These are phyloP conservation scores for Pheosia tremula DNA, from an alignment of 2,888 invertebrate species.

Conservation along the genomic window DNA sequence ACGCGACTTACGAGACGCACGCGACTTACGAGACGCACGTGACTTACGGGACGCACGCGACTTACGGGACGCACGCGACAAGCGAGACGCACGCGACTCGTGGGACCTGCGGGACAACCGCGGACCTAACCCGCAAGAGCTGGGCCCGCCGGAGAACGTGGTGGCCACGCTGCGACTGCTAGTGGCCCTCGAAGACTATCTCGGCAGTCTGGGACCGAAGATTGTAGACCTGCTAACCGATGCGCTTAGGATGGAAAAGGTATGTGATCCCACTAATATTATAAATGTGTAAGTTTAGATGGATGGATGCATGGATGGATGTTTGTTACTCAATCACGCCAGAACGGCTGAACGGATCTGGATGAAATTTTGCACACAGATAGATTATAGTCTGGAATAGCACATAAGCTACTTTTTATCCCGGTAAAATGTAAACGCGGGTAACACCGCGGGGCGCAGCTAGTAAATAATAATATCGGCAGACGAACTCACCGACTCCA, in stretches of 20 bases:
- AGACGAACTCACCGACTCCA: too few species aligned
- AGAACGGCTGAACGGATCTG: too few species aligned
- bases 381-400: too few species aligned
- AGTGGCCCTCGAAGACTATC: constrained; percentile 91
- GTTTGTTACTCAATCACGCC: too few species aligned
- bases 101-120: constrained; percentile 23
- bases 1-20: constrained; percentile 25
- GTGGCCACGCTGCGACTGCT: constrained; percentile 89
- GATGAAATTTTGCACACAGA: too few species aligned
- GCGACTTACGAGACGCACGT: constrained; percentile 18
- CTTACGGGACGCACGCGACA: constrained; percentile 21
- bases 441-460: too few species aligned
- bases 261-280: too few species aligned
- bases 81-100: constrained; percentile 19
- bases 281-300: too few species aligned
- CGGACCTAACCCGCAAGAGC: constrained; percentile 43
- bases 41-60: constrained; percentile 32
- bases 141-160: constrained; percentile 81
- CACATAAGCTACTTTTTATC: too few species aligned
- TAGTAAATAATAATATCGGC: too few species aligned
- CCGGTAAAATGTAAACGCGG: too few species aligned
- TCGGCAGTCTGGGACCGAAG: constrained; percentile 93
- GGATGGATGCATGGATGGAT: too few species aligned
- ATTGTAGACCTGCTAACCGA: constrained; percentile 90
- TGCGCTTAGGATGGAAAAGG: constrained; percentile 91